Base-by-base conservation (phyloP, 2,113 vertebrate species). In the Diphyllodes magnificus region DNA sequence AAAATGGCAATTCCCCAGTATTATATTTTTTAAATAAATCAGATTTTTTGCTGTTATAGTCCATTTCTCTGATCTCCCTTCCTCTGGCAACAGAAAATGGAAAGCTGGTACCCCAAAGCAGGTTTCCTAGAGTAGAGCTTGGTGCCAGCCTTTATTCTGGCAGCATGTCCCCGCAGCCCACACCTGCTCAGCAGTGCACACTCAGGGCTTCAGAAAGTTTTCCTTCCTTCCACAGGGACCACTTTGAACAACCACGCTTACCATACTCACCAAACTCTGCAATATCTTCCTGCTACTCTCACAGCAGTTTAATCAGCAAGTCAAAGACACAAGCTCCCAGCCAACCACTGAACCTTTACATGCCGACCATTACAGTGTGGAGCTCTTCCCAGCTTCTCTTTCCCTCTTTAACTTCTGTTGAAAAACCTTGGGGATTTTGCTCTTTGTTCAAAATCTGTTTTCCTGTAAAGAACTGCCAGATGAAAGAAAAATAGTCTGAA, bases 41-140 rank as follows among this genome's bases (percentile, higher is more conserved):
- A 51, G 51, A 44, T 88, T 82, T 92, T 85, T 50, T 82, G 39
- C 82, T 76, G 27, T 59, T 92, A 23, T 3, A 79, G 61, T 33
- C 60, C 21, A 18, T 76, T 88, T 82, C 53, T 79, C 56, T 94
- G 61, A 94, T 54, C 60, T 75, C 51, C 31, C 56, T 78, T 86
- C 70, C 65, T 93, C 92, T 75, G 70, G 56, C 69, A 95, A 47
- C 12, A 5, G 39, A 57, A 37, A 69, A 30, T 23, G 61, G 69
- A 37, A 84, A 87, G 47, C 82, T 42, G 56, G 70, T 50, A 49
- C 20, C 42, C 47, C 82, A 75, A 20, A 54, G 70, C 24, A 3
- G 18, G 33, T 71, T 92, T 93, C 57, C 70, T 28, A 65, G 2
- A 0, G 47, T 85, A 78, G 59, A 90, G 40, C 69, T 89, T 14